A percentile compares a stretch with the other conserved stretches of the same genome.
These are phyloP conservation scores for Gerris lacustris DNA, from an alignment of 2,888 invertebrate genomes.

Conservation along the genomic window DNA sequence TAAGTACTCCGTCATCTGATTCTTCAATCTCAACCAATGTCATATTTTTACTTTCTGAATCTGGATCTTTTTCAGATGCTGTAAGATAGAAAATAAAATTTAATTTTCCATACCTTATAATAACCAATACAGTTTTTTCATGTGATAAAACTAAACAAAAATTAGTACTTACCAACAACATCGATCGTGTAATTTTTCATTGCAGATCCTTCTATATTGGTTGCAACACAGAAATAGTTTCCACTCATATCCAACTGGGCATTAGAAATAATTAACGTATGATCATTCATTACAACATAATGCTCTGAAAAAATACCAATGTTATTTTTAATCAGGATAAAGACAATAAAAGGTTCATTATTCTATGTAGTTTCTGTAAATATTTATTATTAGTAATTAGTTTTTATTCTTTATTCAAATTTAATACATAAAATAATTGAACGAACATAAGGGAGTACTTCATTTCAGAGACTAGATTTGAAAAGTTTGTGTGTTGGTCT, in stretches of 20 bases:
- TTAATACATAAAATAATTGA: too few relatives aligned
- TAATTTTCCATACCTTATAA: not conserved
- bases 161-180: constrained; percentile 31
- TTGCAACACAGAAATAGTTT: constrained; percentile 45
- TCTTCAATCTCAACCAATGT: constrained; percentile 28
- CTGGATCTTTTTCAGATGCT: not conserved
- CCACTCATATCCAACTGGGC: constrained; percentile 42
- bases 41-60: constrained; percentile 6
- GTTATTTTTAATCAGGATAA: too few relatives aligned
- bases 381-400: too few relatives aligned
- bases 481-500: too few relatives aligned
- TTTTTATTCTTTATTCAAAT: too few relatives aligned
- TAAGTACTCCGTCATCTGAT: constrained; percentile 30
- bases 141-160: not conserved
- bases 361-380: too few relatives aligned
- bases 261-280: constrained; percentile 37
- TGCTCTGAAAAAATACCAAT: constrained; percentile 25
- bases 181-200: constrained; percentile 33
- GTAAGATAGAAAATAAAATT: too few relatives aligned
- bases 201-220: constrained; percentile 41
- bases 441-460: too few relatives aligned
- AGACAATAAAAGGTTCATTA: too few relatives aligned
- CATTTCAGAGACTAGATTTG: too few relatives aligned
- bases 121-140: not conserved
- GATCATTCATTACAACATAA: constrained; percentile 28